Evolutionary conservation across 2,797 vertebrate genomes (phyloP), one percentile per base, ranked within the genome.

Genomic region (Chiloscyllium punctatum): DNA sequence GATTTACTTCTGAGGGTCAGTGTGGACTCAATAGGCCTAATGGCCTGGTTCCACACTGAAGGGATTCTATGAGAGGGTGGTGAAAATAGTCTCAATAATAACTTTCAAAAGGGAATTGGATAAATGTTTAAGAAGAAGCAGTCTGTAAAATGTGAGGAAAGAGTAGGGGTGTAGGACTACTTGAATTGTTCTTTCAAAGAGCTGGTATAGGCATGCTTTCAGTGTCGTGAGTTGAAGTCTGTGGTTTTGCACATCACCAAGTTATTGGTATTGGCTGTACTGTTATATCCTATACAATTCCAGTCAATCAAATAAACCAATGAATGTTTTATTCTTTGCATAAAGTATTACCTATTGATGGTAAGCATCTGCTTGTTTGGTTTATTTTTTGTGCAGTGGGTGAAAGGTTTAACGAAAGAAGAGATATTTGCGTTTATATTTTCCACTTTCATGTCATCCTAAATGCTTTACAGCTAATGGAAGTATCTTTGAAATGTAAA

Each of bases 181-280:
- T 37, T 69, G 9, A n/a, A 13, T 3, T 13, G n/a, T n/a, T 42
- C 21, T 8, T 42, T 84, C 82, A 84, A 84, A 84, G 18, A 48
- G 1, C 42, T 42, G 18, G 42, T 42, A n/a, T 8, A n/a, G 74
- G 2, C 74, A 77, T 18, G 62, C 9, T 62, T 62, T 62, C 57
- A 62, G 57, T 62, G 11, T 11, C 1, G 0, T 33, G 27, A 23
- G 33, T 74, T 74, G 21, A 72, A 42, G 92, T 51, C 42, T 95
- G 71, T 27, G 51, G 48, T 77, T 92, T 69, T 74, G 25, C 71
- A 95, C 69, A 53, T 77, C 71, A 51, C 69, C 71, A 95, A 74
- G 71, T 95, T 74, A 72, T 95, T 95, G 51, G 77, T 95, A 15
- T 77, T 95, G 71, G 94, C 69, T 74, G 94, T 53, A n/a, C 42